phyloP scores from a whole-genome alignment of 2,888 invertebrate genomes.

The Trachelus stipa region DNA sequence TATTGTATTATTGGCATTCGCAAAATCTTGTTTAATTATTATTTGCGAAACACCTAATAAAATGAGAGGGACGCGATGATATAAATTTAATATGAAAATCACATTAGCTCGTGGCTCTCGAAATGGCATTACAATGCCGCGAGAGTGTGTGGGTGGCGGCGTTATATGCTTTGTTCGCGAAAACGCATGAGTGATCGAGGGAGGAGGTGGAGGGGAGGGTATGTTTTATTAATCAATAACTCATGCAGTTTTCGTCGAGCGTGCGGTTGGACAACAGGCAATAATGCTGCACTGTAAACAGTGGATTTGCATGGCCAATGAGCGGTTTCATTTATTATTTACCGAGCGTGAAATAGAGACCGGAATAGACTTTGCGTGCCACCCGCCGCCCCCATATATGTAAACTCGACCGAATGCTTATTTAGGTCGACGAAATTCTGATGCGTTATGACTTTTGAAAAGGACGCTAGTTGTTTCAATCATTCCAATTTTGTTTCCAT shows the following conservation, averaged over 20 bases:
- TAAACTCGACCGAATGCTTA: too few species aligned
- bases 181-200: neutral
- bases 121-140: slow-evolving; percentile 2
- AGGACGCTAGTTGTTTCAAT: too few species aligned
- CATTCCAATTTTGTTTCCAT: too few species aligned
- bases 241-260: slow-evolving; percentile 5
- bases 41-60: neutral
- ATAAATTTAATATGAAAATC: slow-evolving; percentile 5
- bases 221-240: slow-evolving; percentile 14
- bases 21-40: neutral
- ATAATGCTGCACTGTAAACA: slow-evolving; percentile 10
- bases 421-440: too few species aligned
- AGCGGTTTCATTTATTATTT: slow-evolving; percentile 10
- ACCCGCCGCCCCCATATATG: too few species aligned
- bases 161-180: neutral
- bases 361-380: neutral
- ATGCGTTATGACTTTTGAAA: too few species aligned
- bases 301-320: slow-evolving; percentile 12
- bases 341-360: slow-evolving; percentile 1
- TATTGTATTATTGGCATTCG: too few species aligned
- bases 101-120: neutral
- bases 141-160: too few species aligned
- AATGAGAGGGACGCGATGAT: neutral
- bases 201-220: too few species aligned
- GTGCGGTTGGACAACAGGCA: slow-evolving; percentile 3